A percentile compares a stretch with the other conserved stretches of the same genome.
phyloP scores from a whole-genome alignment of 35 echinoderm and acorn worm species.

The Apostichopus parvimensis region DNA sequence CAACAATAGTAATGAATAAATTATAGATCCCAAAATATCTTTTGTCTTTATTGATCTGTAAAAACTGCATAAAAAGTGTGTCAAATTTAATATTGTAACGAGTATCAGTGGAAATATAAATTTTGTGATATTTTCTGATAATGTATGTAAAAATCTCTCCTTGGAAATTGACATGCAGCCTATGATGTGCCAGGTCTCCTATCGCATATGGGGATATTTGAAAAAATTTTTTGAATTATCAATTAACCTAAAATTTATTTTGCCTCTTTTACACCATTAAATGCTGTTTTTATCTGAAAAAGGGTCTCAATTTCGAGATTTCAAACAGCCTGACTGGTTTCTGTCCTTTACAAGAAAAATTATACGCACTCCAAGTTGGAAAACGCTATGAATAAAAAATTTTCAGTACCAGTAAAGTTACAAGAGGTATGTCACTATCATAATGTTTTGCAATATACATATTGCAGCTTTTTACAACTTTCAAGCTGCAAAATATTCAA shows the following conservation, averaged over 20 bases:
- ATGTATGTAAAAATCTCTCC: too few species aligned
- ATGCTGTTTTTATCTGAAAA: not conserved
- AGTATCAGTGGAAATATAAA: too few species aligned
- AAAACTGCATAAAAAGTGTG: too few species aligned
- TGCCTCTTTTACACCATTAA: not conserved
- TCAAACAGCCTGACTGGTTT: not conserved
- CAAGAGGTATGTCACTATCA: not conserved
- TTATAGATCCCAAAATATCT: too few species aligned
- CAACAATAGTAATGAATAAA: too few species aligned
- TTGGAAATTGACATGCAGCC: too few species aligned
- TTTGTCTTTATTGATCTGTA: too few species aligned
- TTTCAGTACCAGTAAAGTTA: not conserved
- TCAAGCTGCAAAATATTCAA: not conserved
- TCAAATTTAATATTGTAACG: too few species aligned
- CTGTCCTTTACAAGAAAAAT: not conserved
- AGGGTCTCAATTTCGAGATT: not conserved
- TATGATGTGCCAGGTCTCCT: too few species aligned
- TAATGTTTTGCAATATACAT: not conserved
- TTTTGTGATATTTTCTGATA: too few species aligned
- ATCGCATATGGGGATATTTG: not conserved
- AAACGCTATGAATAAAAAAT: not conserved
- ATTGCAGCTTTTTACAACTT: constrained; percentile 12
- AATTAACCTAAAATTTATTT: not conserved
- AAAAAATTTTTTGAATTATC: not conserved
- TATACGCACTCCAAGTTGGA: not conserved